Evolutionary conservation across 2,113 vertebrate genomes (phyloP).

Genomic region (Marcusenius ussheri): DNA sequence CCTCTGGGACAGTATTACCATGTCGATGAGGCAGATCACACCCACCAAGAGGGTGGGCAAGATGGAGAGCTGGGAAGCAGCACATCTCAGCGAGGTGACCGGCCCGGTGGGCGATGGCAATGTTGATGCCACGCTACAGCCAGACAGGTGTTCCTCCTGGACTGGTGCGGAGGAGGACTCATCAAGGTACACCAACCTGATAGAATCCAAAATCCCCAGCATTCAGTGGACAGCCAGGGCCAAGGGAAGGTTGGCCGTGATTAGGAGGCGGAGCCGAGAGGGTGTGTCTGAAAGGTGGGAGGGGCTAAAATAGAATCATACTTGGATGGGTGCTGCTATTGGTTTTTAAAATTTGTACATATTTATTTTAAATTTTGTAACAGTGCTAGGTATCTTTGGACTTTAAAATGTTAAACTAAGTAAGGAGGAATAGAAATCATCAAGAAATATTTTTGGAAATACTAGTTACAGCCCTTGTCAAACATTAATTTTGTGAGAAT

Average conservation of each 20-base stretch:
- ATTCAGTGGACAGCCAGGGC: constrained; percentile 84
- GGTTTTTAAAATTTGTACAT: not conserved
- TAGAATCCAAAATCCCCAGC: constrained; percentile 65
- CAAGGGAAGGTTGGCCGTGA: constrained; percentile 82
- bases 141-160: constrained; percentile 63
- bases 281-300: constrained; percentile 85
- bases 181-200: constrained; percentile 80
- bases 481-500: not conserved
- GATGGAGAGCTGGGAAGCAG: constrained; percentile 88
- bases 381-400: not conserved
- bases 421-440: not conserved
- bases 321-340: not conserved
- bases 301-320: constrained; percentile 72
- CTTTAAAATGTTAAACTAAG: not conserved
- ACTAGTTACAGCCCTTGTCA: not conserved
- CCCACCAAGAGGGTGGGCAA: constrained; percentile 79
- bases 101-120: constrained; percentile 53
- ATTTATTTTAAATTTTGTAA: not conserved
- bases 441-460: not conserved
- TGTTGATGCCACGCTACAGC: constrained; percentile 43
- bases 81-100: constrained; percentile 50
- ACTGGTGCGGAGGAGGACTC: constrained; percentile 74
- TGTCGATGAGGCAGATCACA: constrained; percentile 77
- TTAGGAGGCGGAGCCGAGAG: constrained; percentile 82
- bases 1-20: constrained; percentile 88